Base-by-base conservation (phyloP, 2,888 invertebrate species). In the Lycophotia porphyrea region DNA sequence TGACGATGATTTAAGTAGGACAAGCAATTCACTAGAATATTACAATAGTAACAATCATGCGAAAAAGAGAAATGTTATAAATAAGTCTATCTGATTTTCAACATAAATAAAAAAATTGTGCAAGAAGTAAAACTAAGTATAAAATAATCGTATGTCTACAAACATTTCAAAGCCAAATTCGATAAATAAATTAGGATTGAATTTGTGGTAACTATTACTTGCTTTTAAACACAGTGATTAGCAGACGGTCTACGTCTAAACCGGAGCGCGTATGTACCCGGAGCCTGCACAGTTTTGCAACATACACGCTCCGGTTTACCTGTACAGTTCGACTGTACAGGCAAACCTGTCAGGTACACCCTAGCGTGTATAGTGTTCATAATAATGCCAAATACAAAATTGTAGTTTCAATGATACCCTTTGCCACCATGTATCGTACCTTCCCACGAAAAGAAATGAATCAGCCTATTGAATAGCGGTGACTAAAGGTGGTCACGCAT, bases 381-480 rank as follows among this genome's bases (percentile, higher is more conserved):
- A 42, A 21, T n/a, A 21, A 34, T 52, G 18, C 18, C 34, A 34
- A 44, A 13, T 8, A 44, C 18, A 42, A n/a, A 18, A 31, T 42
- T n/a, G 2, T 31, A 66, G n/a, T 42, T 31, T n/a, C 9, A 70
- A n/a, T 21, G 21, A 36, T 27, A 15, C 36, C 27, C 18, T 70
- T 27, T 36, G 24, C 18, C 49, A 49, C 9, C 15, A 24, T 68
- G 68, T 39, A 68, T 5, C 5, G 21, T 31, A 15, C 0, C 44
- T 80, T 63, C 74, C 63, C 15, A 80, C 55, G 47, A 15, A 58
- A 80, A 77, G 18, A 74, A 81, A 74, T 80, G 27, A 58, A 81
- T 55, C 47, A 27, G 34, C 55, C 47, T 42, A 42, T 58, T 74
- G 15, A 64, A 64, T 4, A 74, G 42, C 15, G 21, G 5, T 80